Evolutionary conservation across 2,113 vertebrate genomes (phyloP), one percentile per base, ranked within the genome.

Genomic region (Pycnonotus jocosus): DNA sequence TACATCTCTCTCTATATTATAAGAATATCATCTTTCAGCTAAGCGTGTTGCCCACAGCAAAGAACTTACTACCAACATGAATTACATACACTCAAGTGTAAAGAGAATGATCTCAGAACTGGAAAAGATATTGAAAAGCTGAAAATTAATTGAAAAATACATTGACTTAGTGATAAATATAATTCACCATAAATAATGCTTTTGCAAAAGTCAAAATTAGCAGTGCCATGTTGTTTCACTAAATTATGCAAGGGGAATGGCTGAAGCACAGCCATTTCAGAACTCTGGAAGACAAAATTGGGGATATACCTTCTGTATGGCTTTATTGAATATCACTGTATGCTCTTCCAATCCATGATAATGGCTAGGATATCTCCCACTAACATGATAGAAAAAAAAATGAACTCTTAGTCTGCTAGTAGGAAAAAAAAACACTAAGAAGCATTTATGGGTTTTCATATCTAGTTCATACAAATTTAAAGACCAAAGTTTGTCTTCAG

Each of bases 401-500:
- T 3, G 6, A 57, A 33, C 38, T 53, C 18, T 30, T 79, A 30
- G 14, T 57, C n/a, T 74, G n/a, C 35, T 62, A n/a, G 15, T 28
- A 38, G 12, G 16, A n/a, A 61, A 91, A 95, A 95, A 87, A 64
- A 0, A n/a, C 35, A 48, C 54, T 62, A 42, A 53, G 0, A 15
- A 40, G 7, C 30, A 33, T 72, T 78, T 78, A 47, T 54, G 22
- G 28, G 17, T 28, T 95, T 95, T 91, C 47, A 48, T 79, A 72
- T 28, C 11, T 80, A 65, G 13, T 76, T 86, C 74, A 84, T 60
- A 81, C 53, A 96, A 89, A 84, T 68, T 91, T 95, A 82, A 92
- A 90, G 53, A 79, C 21, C 28, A 47, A 84, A 86, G 65, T 58
- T 89, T 92, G 60, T 38, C 47, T 83, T 81, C 64, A 54, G 37